phyloP scores from a whole-genome alignment of 2,888 invertebrate genomes.

The Cosmia pyralina region DNA sequence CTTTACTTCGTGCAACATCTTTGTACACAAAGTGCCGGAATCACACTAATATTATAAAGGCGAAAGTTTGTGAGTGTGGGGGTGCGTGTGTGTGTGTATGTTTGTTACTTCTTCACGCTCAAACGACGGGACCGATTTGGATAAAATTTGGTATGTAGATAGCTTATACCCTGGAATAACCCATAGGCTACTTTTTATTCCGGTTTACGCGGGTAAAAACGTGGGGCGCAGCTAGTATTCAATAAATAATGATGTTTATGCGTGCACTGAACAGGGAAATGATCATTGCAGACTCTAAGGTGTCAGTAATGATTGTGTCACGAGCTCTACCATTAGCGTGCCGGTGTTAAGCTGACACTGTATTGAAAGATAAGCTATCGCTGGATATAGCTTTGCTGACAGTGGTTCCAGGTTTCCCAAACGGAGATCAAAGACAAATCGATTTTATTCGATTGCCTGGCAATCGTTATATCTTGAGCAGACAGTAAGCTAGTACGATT shows the following conservation, averaged over 20 bases:
- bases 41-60: no score
- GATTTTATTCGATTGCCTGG: background rate
- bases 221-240: no score
- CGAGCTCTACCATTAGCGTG: constrained; percentile 69
- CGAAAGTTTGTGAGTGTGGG: no score
- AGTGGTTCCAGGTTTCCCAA: background rate
- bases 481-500: background rate
- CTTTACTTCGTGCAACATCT: background rate
- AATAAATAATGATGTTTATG: constrained; percentile 80
- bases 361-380: constrained; percentile 20
- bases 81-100: no score
- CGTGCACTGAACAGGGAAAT: constrained; percentile 72
- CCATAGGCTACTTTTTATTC: no score
- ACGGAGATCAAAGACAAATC: background rate
- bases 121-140: no score
- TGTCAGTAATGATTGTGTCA: constrained; percentile 75
- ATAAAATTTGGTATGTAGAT: no score
- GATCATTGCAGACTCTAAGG: constrained; percentile 57
- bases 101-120: no score
- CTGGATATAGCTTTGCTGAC: background rate
- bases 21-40: constrained; percentile 66
- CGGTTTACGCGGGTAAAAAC: no score
- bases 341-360: background rate
- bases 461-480: background rate
- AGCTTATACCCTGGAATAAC: no score